Base-by-base conservation (phyloP, 2,888 invertebrate species). In the Ectobius pallidus region DNA sequence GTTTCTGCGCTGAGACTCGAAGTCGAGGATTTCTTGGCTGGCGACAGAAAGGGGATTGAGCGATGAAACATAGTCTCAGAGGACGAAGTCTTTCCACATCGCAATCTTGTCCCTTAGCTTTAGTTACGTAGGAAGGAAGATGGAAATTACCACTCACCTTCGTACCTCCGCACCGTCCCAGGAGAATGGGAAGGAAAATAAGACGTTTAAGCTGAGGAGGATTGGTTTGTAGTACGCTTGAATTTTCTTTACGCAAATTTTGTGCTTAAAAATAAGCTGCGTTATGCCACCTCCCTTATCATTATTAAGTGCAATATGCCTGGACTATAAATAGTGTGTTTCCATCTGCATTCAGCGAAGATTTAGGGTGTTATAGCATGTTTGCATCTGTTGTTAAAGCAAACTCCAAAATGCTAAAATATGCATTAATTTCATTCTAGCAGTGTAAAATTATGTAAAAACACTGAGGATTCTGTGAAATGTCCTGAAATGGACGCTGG, bases 21-120 rank as follows among this genome's bases (percentile, higher is more conserved):
- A 65, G 25, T 14, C 65, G 25, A 18, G 65, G 65, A 65, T 65
- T 65, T 65, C n/a, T 16, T 65, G 34, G 46, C 46, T 18, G 65
- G 46, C 44, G 25, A 44, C 27, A 18, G n/a, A 44, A 44, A 16
- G 27, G 27, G 58, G 16, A 58, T 25, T 30, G 3, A 30, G n/a
- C 32, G 58, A 32, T 58, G 58, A 30, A 58, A 3, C 32, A 58
- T 30, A 4, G 32, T 58, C 58, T 58, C n/a, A n/a, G 11, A 30
- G 52, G 52, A 25, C 3, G 58, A 30, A 14, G 27, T 14, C 30
- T 9, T 34, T 58, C 27, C 27, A 30, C 30, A 14, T 30, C 22
- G 25, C 55, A 46, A 55, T 55, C 55, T 55, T 55, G 27, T 55
- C 25, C 58, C 58, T 30, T 58, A 30, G 58, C 7, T n/a, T 58